phyloP scores from a whole-genome alignment of 2,888 invertebrate genomes.

The Cryptocheilus praepositus region DNA sequence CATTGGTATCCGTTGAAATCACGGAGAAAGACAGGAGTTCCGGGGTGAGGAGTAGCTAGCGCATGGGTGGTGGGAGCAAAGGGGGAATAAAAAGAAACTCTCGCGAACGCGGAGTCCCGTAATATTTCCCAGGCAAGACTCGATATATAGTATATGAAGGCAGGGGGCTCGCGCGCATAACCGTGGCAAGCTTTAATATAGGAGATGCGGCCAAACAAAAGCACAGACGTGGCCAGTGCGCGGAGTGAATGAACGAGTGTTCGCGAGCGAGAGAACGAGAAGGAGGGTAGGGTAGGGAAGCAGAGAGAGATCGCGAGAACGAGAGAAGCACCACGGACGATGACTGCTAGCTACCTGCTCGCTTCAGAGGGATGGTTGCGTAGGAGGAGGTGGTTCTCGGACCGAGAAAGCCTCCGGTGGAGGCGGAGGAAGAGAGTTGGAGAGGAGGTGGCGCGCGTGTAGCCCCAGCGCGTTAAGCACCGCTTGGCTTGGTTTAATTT shows the following conservation, averaged over 20 bases:
- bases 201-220: constrained; percentile 73
- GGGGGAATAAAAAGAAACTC: constrained; percentile 30
- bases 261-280: constrained; percentile 36
- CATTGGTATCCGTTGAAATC: no score
- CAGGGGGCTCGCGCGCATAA: constrained; percentile 37
- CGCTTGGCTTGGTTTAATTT: constrained; percentile 75
- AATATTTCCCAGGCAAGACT: constrained; percentile 52
- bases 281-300: constrained; percentile 11
- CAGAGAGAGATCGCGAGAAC: constrained; percentile 14
- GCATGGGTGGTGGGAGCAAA: constrained; percentile 5
- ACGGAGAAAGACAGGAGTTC: neutral
- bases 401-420: constrained; percentile 52
- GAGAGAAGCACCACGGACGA: constrained; percentile 11
- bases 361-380: no score
- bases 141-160: constrained; percentile 25
- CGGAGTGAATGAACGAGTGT: constrained; percentile 61
- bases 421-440: constrained; percentile 51
- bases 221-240: constrained; percentile 62
- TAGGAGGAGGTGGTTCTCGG: constrained; percentile 5
- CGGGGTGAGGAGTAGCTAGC: neutral
- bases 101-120: constrained; percentile 39
- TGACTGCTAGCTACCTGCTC: no score
- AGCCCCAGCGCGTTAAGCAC: constrained; percentile 72
- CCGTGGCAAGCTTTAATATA: constrained; percentile 68
- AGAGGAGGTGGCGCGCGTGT: constrained; percentile 56